A percentile compares a stretch with the other conserved stretches of the same genome.
These are phyloP conservation scores for Corella eumyota DNA, from an alignment of 23 tunicate genomes.

Conservation along the genomic window DNA sequence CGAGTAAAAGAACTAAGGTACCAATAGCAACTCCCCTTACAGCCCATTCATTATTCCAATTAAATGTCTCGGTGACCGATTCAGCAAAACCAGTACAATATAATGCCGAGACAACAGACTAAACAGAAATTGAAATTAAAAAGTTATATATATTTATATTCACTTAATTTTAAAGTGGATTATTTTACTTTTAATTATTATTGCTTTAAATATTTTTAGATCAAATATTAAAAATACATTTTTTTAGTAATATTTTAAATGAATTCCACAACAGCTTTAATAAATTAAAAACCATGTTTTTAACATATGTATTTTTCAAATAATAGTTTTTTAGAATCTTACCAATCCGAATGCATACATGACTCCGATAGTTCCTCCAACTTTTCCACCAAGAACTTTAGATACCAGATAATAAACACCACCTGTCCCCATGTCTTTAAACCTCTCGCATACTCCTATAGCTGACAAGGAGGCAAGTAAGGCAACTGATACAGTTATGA, in stretches of 20 bases:
- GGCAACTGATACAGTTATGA: constrained; percentile 69
- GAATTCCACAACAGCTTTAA: no score
- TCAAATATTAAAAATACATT: no score
- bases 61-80: constrained; percentile 66
- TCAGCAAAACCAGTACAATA: constrained; percentile 96
- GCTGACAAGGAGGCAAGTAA: constrained; percentile 75
- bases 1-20: constrained; percentile 53
- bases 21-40: constrained; percentile 82
- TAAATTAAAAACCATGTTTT: no score
- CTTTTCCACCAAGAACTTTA: constrained; percentile 81
- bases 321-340: no score
- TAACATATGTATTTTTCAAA: no score
- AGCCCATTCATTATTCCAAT: constrained; percentile 77
- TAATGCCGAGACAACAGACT: constrained; percentile 81
- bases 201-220: no score
- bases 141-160: not conserved
- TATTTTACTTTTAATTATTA: not conserved
- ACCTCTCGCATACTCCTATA: constrained; percentile 80
- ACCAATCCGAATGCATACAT: constrained; percentile 96
- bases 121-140: constrained; percentile 5
- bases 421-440: constrained; percentile 58
- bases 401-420: constrained; percentile 90
- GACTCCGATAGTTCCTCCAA: constrained; percentile 88
- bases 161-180: not conserved
- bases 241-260: no score